Conservation (phyloP, 2,888 invertebrate genomes). For the Heteromyza rotundicornis region DNA sequence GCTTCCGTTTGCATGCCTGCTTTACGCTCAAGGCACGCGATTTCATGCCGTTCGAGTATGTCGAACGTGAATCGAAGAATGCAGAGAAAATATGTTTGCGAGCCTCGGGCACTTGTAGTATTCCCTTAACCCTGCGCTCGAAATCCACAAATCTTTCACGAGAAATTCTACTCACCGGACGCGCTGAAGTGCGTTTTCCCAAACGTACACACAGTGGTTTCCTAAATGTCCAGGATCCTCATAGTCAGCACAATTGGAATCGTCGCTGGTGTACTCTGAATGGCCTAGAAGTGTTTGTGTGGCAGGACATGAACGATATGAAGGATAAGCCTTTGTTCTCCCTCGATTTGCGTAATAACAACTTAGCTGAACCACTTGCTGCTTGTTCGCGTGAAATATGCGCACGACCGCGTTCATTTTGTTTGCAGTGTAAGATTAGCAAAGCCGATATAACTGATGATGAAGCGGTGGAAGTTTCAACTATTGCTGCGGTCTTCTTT, state of each 20-base stretch:
- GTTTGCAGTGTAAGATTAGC: slow-evolving; percentile 45
- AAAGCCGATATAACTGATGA: slow-evolving; percentile 29
- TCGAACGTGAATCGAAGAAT: slow-evolving; percentile 31
- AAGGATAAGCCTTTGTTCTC: slow-evolving; percentile 49
- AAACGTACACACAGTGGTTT: slow-evolving; percentile 61
- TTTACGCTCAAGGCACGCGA: slow-evolving; percentile 45
- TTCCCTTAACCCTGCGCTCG: slow-evolving; percentile 39
- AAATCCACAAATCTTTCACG: slow-evolving; percentile 49
- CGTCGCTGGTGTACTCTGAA: slow-evolving; percentile 66
- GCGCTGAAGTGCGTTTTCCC: slow-evolving; percentile 47
- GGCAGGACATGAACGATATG: slow-evolving; percentile 64
- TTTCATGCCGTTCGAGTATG: slow-evolving; percentile 50
- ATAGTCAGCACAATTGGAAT: slow-evolving; percentile 64
- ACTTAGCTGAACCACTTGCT: slow-evolving; percentile 43
- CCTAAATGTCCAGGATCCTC: slow-evolving; percentile 63
- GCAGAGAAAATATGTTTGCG: slow-evolving; percentile 46
- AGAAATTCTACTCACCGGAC: slow-evolving; percentile 45
- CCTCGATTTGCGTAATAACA: slow-evolving; percentile 58
- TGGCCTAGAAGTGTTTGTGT: slow-evolving; percentile 62
- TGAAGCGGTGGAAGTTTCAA: background rate
- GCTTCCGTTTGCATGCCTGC: slow-evolving; percentile 57
- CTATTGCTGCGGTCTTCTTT: slow-evolving; percentile 52
- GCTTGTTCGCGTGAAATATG: slow-evolving; percentile 63
- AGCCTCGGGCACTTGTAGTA: slow-evolving; percentile 38
- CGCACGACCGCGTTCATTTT: slow-evolving; percentile 63